These are phyloP conservation scores for Sphaerophoria taeniata DNA, from an alignment of 2,888 invertebrate genomes.

Conservation along the genomic window DNA sequence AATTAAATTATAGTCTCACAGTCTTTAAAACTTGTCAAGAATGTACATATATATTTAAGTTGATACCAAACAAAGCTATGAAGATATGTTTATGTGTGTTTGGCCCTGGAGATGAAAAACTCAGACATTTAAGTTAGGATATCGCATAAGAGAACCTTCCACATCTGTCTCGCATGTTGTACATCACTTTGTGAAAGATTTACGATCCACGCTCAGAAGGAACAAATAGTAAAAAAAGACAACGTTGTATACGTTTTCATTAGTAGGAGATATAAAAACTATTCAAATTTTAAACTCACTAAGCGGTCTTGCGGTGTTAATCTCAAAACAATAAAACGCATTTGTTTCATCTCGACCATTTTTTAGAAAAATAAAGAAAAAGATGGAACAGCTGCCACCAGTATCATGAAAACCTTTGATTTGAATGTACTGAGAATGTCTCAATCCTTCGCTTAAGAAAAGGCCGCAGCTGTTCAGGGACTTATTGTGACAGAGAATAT, in stretches of 20 bases:
- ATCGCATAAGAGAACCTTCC: slow-evolving; percentile 16
- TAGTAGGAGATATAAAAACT: slow-evolving; percentile 26
- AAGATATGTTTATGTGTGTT: neutral
- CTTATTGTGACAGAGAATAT: no score
- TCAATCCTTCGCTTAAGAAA: no score
- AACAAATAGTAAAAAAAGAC: slow-evolving; percentile 8
- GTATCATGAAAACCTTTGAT: no score
- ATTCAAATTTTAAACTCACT: no score
- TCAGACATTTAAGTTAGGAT: slow-evolving; percentile 17
- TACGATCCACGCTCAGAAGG: slow-evolving; percentile 32
- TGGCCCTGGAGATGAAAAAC: neutral
- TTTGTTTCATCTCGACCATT: no score
- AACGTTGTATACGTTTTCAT: slow-evolving; percentile 13
- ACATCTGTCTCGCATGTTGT: slow-evolving; percentile 30
- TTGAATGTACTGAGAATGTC: no score
- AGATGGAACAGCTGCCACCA: no score
- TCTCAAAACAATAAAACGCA: no score
- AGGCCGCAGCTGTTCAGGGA: no score
- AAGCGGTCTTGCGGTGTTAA: no score
- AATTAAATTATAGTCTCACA: slow-evolving; percentile 21
- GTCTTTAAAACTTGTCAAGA: neutral
- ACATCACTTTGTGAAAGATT: slow-evolving; percentile 45
- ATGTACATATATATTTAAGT: no score
- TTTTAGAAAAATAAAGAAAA: no score
- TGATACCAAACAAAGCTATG: neutral